Evolutionary conservation across 2,888 invertebrate genomes (phyloP).

Genomic region (Dynastes hyllus): DNA sequence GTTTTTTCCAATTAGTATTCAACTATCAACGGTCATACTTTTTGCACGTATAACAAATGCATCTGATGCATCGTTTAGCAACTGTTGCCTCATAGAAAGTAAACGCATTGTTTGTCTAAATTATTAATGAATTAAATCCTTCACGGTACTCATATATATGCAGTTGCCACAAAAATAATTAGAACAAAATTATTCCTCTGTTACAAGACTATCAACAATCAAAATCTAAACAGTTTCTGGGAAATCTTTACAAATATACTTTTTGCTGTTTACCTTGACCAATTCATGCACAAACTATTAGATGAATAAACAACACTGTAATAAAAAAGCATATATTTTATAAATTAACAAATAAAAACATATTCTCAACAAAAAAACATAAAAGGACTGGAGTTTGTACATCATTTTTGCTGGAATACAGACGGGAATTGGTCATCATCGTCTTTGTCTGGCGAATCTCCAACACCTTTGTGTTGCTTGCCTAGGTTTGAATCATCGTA

Average conservation of each 20-base stretch:
- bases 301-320: background rate
- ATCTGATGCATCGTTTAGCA: background rate
- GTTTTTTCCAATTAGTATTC: background rate
- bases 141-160: too few species aligned
- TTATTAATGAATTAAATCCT: too few species aligned
- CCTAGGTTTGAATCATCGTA: background rate
- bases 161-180: too few species aligned
- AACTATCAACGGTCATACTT: background rate
- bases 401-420: conserved; percentile 10
- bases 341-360: background rate
- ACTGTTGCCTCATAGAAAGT: background rate
- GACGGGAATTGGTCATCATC: conserved; percentile 11
- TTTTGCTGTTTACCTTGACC: too few species aligned
- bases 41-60: background rate
- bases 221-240: too few species aligned
- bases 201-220: too few species aligned
- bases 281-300: too few species aligned
- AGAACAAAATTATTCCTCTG: too few species aligned
- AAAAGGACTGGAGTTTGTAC: background rate
- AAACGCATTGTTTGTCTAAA: too few species aligned
- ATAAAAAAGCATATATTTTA: background rate
- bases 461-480: background rate
- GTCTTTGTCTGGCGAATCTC: background rate
- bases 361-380: background rate
- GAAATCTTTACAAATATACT: too few species aligned